These are phyloP conservation scores for Catonia carolina DNA, from an alignment of 2,888 invertebrate genomes.

Conservation along the genomic window DNA sequence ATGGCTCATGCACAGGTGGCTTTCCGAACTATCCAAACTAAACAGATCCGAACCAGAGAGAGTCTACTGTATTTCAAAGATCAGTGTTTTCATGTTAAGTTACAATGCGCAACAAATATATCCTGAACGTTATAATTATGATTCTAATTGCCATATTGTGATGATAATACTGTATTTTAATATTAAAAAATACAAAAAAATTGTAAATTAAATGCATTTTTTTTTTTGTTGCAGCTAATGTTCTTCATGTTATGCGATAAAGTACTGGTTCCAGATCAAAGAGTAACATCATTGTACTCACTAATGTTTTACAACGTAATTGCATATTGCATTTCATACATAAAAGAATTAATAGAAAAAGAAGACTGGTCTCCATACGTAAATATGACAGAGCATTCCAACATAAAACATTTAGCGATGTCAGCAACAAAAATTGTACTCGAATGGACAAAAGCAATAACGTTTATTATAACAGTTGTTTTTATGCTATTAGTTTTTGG, in stretches of 20 bases:
- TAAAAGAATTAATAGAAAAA: constrained; percentile 63
- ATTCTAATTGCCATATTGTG: too few species aligned
- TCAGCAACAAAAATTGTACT: constrained; percentile 72
- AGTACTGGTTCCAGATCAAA: constrained; percentile 50
- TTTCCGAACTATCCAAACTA: too few species aligned
- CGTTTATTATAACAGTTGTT: constrained; percentile 68
- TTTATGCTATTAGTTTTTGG: constrained; percentile 69
- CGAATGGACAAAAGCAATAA: constrained; percentile 76
- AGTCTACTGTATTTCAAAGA: too few species aligned
- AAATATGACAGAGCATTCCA: constrained; percentile 62
- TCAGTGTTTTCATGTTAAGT: too few species aligned
- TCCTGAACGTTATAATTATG: too few species aligned
- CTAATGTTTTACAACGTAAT: constrained; percentile 77
- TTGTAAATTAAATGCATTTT: constrained; percentile 5
- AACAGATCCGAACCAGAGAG: too few species aligned
- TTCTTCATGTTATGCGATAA: constrained; percentile 68
- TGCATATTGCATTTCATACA: constrained; percentile 68
- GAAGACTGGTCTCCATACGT: constrained; percentile 73
- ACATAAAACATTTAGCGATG: constrained; percentile 71
- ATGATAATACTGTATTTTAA: too few species aligned
- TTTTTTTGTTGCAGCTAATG: constrained; percentile 50
- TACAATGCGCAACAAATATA: too few species aligned
- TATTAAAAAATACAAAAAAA: background rate
- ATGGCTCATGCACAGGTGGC: too few species aligned
- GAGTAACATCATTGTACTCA: constrained; percentile 65